Percentiles rank a stretch among this genome's conserved stretches.
Conservation (phyloP, 2,113 vertebrate genomes). For the Anser brachyrhynchus region DNA sequence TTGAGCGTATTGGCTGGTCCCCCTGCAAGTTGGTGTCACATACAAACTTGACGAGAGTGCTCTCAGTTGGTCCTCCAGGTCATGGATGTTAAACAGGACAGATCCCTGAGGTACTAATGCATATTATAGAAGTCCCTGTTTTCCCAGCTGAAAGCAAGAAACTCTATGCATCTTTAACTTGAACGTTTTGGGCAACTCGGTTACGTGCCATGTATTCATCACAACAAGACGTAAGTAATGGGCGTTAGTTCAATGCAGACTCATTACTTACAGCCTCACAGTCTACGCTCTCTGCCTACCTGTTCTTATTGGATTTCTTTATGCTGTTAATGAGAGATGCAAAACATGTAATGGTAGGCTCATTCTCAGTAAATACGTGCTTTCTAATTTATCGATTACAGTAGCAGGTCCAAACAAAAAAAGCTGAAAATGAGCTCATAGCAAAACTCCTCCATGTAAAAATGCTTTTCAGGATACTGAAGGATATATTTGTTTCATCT, state of each 20-base stretch:
- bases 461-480: conserved; percentile 29
- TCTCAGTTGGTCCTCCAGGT: not conserved
- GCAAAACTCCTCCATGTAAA: conserved; percentile 9
- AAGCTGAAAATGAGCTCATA: not conserved
- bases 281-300: not conserved
- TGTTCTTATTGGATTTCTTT: not conserved
- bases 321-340: not conserved
- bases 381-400: conserved; percentile 17
- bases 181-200: not conserved
- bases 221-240: not conserved
- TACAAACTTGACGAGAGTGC: not conserved
- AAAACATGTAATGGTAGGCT: not conserved
- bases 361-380: not conserved
- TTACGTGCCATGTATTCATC: not conserved
- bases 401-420: not conserved
- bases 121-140: not conserved
- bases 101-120: not conserved
- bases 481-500: conserved; percentile 89
- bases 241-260: not conserved
- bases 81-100: not conserved
- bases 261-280: not conserved
- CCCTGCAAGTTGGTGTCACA: not conserved
- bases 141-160: not conserved
- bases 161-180: not conserved
- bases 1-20: fast-evolving